Conservation (phyloP, 1,140 invertebrate species). For the Alviniconcha marisindica region DNA sequence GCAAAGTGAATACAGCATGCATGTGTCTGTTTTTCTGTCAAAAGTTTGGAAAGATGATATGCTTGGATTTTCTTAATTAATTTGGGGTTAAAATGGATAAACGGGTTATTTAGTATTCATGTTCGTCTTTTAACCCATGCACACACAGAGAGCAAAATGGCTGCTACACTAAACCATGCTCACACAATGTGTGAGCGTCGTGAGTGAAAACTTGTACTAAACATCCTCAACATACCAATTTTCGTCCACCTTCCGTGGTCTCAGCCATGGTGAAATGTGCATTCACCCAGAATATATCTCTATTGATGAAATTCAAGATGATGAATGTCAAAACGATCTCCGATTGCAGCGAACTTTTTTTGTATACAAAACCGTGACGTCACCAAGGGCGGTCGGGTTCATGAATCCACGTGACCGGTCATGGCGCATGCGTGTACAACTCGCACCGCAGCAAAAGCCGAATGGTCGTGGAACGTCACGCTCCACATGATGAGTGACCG, state of each 20-base stretch:
- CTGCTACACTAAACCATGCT: conserved; percentile 50
- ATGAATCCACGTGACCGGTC: conserved; percentile 55
- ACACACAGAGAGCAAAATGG: conserved; percentile 53
- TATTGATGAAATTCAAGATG: conserved; percentile 41
- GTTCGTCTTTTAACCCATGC: conserved; percentile 34
- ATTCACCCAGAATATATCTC: conserved; percentile 41
- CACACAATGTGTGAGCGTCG: conserved; percentile 22
- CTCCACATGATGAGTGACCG: background rate
- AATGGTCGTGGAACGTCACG: background rate
- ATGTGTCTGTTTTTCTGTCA: background rate
- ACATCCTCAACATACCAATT: conserved; percentile 65
- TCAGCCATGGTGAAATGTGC: conserved; percentile 61
- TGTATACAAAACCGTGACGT: conserved; percentile 53
- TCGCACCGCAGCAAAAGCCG: background rate
- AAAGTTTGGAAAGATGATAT: conserved; percentile 35
- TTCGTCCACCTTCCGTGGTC: conserved; percentile 62
- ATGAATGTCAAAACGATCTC: conserved; percentile 43
- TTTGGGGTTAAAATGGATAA: background rate
- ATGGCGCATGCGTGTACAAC: conserved; percentile 41
- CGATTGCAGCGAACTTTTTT: conserved; percentile 48
- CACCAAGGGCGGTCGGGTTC: conserved; percentile 44
- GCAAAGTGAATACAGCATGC: background rate
- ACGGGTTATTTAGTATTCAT: background rate
- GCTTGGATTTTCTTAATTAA: conserved; percentile 9
- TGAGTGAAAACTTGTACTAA: conserved; percentile 37